Conservation (phyloP, 2,113 vertebrate genomes). For the Baryphthengus martii region DNA sequence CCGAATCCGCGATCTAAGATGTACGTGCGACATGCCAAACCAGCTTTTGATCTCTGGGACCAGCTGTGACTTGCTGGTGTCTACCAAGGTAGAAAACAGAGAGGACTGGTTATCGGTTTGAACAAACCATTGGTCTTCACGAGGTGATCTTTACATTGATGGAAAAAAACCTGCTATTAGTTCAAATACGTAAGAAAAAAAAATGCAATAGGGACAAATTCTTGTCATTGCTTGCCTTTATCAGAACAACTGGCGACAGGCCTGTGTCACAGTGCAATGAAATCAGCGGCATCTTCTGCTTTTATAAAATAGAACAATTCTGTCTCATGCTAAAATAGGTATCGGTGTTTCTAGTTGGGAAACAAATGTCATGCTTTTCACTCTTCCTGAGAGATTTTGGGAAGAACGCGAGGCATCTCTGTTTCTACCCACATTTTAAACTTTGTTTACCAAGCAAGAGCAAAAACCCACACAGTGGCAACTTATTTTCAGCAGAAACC, state of each 20-base stretch:
- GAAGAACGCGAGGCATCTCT: background rate
- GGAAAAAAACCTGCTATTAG: background rate
- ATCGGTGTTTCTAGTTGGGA: background rate
- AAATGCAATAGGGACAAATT: background rate
- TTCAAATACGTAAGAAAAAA: background rate
- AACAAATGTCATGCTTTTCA: accelerated
- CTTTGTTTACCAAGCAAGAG: background rate
- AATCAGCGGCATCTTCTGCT: background rate
- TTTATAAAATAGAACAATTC: background rate
- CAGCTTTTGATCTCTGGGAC: background rate
- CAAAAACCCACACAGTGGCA: background rate
- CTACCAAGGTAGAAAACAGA: background rate
- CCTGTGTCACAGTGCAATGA: background rate
- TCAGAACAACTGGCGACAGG: background rate
- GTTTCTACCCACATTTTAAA: accelerated
- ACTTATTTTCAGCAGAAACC: background rate
- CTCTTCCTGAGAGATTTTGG: background rate
- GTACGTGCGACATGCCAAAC: accelerated
- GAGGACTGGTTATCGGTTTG: background rate
- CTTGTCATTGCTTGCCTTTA: background rate
- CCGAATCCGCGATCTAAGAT: background rate
- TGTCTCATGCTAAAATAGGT: background rate
- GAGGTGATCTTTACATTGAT: too few relatives aligned
- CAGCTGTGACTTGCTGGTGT: accelerated
- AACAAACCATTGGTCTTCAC: background rate